Evolutionary conservation across 2,113 vertebrate species (phyloP), one percentile per base, ranked within the genome.

Genomic region (Cisticola juncidis): DNA sequence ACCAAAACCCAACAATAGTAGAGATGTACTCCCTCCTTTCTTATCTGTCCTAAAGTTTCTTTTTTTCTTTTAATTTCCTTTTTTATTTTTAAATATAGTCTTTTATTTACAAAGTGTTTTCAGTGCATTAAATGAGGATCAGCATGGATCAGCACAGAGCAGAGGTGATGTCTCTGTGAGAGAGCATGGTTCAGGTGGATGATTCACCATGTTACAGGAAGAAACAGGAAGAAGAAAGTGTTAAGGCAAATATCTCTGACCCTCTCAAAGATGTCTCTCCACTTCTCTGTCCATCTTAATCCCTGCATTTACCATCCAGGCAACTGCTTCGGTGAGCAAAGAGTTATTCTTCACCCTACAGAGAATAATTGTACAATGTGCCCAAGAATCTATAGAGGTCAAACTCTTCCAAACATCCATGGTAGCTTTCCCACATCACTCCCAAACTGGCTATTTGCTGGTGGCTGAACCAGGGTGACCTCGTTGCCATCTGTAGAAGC

Each of bases 1-100:
- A 2, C 0, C 12, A 47, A 64, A 69, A n/a, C n/a, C 7, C 4
- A 33, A 24, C 8, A 66, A n/a, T 12, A 44, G 3, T 9, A 47
- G 6, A 42, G 26, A 21, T 35, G 10, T 69, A 24, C 1, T 1
- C 3, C 6, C 14, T 51, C 40, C 28, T 79, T 88, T 80, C 40
- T 69, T 9, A 35, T 31, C 17, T 56, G 10, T 14, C 10, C 12
- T 31, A 13, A 7, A 57, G 6, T 38, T 9, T 28, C 5, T 18
- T 42, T 50, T 31, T 38, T 45, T 5, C 6, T 4, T 19, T 28
- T 26, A 14, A 8, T 57, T 25, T 6, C 8, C 3, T 54, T 23
- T 33, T n/a, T 7, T 9, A 4, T 17, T 33, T 44, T 31, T 35
- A 6, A 11, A 4, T 36, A 19, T 22, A 71, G 48, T 42, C 8